Percentiles rank a stretch among this genome's conserved stretches.
Evolutionary conservation across 2,113 vertebrate genomes (phyloP).

Genomic region (Tenebrosternarchus preto): DNA sequence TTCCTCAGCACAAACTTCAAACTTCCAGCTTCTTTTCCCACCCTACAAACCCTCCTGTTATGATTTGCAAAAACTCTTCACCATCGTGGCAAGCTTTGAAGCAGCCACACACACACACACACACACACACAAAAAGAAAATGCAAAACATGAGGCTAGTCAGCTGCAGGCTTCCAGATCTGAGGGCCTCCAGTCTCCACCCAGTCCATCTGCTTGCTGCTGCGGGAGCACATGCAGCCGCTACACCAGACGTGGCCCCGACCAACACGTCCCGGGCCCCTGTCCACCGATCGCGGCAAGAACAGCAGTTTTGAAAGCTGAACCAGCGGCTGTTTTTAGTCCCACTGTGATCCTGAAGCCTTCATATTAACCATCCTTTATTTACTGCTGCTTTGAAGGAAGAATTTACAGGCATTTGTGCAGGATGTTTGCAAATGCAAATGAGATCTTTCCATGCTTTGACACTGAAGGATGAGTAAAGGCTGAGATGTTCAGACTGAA

Average conservation of each 20-base stretch:
- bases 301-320: background rate
- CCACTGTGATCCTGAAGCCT: background rate
- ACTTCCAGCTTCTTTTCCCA: slow-evolving; percentile 66
- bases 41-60: slow-evolving; percentile 36
- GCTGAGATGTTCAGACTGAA: background rate
- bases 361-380: background rate
- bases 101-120: slow-evolving; percentile 1
- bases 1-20: slow-evolving; percentile 65
- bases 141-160: slow-evolving; percentile 3
- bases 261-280: background rate
- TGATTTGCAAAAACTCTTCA: slow-evolving; percentile 40
- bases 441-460: background rate
- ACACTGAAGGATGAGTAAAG: background rate
- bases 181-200: slow-evolving; percentile 66
- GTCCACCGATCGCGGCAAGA: background rate
- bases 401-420: background rate
- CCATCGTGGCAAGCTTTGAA: slow-evolving; percentile 36
- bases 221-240: slow-evolving; percentile 59
- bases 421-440: slow-evolving; percentile 8
- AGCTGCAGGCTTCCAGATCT: slow-evolving; percentile 53
- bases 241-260: background rate
- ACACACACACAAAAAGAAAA: background rate
- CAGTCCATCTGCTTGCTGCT: slow-evolving; percentile 67
- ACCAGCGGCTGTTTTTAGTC: slow-evolving; percentile 10
- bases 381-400: background rate